These are phyloP conservation scores for Larimichthys crocea DNA, from an alignment of 2,113 vertebrate genomes.

Conservation along the genomic window DNA sequence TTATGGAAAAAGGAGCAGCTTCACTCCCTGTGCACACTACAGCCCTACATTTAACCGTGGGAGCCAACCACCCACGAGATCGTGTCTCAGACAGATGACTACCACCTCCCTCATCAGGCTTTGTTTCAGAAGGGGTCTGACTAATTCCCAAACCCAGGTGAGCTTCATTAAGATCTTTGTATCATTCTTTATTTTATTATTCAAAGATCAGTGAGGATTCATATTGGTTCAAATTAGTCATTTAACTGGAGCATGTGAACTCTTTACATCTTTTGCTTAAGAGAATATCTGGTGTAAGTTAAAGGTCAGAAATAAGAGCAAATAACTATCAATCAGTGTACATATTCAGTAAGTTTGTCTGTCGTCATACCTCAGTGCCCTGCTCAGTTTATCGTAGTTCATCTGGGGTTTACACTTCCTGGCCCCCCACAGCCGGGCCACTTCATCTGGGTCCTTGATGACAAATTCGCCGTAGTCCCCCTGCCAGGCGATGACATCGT, in stretches of 20 bases:
- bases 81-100: not conserved
- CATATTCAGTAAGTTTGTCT: not conserved
- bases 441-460: slow-evolving; percentile 92
- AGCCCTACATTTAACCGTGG: not conserved
- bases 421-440: slow-evolving; percentile 91
- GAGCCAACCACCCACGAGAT: not conserved
- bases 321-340: not conserved
- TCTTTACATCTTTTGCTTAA: not conserved
- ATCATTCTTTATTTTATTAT: not conserved
- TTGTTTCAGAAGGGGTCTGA: not conserved
- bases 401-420: slow-evolving; percentile 95
- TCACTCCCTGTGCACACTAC: not conserved
- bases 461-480: slow-evolving; percentile 94
- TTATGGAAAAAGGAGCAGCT: too few species aligned
- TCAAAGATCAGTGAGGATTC: not conserved
- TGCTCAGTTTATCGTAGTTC: slow-evolving; percentile 93
- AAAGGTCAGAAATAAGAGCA: slow-evolving; percentile 16
- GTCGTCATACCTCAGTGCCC: slow-evolving; percentile 84
- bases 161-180: not conserved
- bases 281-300: not conserved
- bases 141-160: not conserved
- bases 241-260: not conserved
- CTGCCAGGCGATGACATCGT: slow-evolving; percentile 95
- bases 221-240: not conserved
- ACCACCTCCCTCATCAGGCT: not conserved